These are phyloP conservation scores for Rousettus madagascariensis DNA, from an alignment of 2,797 vertebrate species.

Conservation along the genomic window DNA sequence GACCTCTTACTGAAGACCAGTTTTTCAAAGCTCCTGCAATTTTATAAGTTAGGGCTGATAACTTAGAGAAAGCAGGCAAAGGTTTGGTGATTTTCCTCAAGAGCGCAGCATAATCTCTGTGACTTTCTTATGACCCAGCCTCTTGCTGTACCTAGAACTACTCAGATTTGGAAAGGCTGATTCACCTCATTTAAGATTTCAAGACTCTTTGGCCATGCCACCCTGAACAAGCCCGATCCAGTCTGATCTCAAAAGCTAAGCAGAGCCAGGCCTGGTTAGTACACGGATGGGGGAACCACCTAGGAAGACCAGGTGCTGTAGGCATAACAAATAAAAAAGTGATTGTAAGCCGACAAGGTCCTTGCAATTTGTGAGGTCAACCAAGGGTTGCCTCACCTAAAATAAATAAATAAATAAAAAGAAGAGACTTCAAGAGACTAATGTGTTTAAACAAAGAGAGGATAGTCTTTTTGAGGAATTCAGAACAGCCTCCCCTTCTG, in stretches of 20 bases:
- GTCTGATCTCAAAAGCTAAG: too few species aligned
- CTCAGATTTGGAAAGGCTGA: neutral
- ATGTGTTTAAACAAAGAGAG: neutral
- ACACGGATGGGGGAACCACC: too few species aligned
- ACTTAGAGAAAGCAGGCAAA: neutral
- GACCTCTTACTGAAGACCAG: neutral
- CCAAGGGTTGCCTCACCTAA: too few species aligned
- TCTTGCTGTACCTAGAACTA: neutral
- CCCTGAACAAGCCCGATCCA: too few species aligned
- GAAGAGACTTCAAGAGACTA: neutral
- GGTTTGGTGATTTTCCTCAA: neutral
- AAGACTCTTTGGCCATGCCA: neutral
- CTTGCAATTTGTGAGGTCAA: too few species aligned
- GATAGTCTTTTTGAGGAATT: neutral
- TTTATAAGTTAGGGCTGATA: neutral
- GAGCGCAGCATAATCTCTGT: neutral
- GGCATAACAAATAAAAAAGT: too few species aligned
- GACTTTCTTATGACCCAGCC: neutral
- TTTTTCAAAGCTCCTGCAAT: neutral
- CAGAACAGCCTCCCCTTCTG: neutral
- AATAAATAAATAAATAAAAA: too few species aligned
- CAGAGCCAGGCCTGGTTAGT: too few species aligned
- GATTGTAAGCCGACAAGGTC: too few species aligned
- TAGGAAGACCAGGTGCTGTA: too few species aligned
- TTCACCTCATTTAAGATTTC: neutral